These are phyloP conservation scores for Caenorhabditis macrosperma DNA, from an alignment of 2,888 invertebrate genomes.

Conservation along the genomic window DNA sequence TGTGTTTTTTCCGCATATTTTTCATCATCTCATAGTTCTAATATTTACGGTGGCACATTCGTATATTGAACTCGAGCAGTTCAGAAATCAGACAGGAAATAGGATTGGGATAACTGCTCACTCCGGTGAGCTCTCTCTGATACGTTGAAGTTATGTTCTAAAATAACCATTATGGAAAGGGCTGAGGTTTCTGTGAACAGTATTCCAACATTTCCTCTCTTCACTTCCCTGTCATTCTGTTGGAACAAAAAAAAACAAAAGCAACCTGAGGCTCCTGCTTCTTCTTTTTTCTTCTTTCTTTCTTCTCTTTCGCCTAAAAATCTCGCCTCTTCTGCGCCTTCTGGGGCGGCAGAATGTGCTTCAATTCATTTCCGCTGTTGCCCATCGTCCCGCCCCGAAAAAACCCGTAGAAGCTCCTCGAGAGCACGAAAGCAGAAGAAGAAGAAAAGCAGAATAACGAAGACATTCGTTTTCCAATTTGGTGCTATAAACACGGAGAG, in stretches of 20 bases:
- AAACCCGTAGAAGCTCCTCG: not conserved
- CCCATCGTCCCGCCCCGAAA: not conserved
- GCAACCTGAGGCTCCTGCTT: not conserved
- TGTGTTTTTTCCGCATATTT: not conserved
- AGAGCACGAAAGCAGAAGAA: not conserved
- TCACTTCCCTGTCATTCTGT: conserved; percentile 1
- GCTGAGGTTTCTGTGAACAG: not conserved
- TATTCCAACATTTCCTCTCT: not conserved
- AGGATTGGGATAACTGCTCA: not conserved
- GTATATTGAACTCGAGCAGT: not conserved
- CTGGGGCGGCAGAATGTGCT: conserved; percentile 3
- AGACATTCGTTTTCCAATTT: conserved; percentile 35
- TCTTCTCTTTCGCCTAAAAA: conserved; percentile 1
- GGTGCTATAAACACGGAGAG: conserved; percentile 30
- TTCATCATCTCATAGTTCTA: too few species aligned
- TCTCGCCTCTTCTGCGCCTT: conserved; percentile 19
- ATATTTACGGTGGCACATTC: not conserved
- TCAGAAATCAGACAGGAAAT: not conserved
- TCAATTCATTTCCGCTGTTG: conserved; percentile 35
- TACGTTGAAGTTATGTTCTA: too few species aligned
- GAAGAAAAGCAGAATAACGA: conserved; percentile 8
- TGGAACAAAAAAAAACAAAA: conserved; percentile 9
- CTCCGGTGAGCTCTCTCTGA: not conserved
- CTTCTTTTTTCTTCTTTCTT: too few species aligned
- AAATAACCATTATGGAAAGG: not conserved